Evolutionary conservation across 2,113 vertebrate genomes (phyloP), one percentile per base, ranked within the genome.

Genomic region (Pycnonotus jocosus): DNA sequence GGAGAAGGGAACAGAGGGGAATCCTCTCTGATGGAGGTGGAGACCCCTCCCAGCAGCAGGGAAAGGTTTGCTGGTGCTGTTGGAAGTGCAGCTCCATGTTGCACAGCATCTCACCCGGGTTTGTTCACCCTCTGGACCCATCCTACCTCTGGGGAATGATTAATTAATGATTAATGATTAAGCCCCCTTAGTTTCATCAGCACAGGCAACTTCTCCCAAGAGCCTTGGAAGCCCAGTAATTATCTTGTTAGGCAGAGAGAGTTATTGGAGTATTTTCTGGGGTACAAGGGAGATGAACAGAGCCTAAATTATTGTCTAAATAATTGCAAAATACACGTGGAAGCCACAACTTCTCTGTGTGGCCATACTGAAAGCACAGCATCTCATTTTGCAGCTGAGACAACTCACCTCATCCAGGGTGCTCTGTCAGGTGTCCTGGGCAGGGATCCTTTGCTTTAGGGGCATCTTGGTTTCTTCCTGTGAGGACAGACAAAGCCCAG

Each of bases 321-420:
- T 33, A 68, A 69, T 27, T 96, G n/a, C 71, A 84, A 80, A 90
- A 87, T 3, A 11, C 18, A 0, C 31, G 84, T 88, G 71, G 61
- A 78, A 81, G 44, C 30, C 19, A 12, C 71, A 83, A 33, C 66
- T 54, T 31, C 62, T 69, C 51, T 5, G 0, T 17, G 28, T 58
- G 83, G 53, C 72, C 64, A 11, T 1, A 3, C 12, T 22, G 66
- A 78, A 81, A 84, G n/a, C 86, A 24, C 47, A 31, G 38, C 40
- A 27, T 33, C 37, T 53, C 48, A 50, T 42, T 78, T 60, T 12
- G 3, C 28, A 7, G 60, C 48, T 0, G 3, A 60, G 68, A 48
- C 28, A 69, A 77, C 97, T 97, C 90, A 97, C 97, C 96, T 80
- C 38, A 54, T 65, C 66, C 7, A 3, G 7, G 3, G 11, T 33